Conservation (phyloP, 2,888 invertebrate genomes). For the Clitarchus hookeri region DNA sequence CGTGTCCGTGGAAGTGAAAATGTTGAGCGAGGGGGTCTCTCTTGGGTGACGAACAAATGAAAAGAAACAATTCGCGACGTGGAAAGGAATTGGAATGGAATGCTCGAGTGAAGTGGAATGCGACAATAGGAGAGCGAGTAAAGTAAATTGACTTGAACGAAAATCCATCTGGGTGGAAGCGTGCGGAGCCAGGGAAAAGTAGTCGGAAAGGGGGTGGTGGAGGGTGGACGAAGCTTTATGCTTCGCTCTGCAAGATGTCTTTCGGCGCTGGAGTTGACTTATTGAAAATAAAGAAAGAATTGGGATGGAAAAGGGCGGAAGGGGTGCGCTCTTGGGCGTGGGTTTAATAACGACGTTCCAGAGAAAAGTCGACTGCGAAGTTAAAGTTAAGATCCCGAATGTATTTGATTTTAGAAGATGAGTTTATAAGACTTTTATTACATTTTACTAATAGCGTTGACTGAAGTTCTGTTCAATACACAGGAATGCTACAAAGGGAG, state of each 20-base stretch:
- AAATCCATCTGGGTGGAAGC: constrained; percentile 8
- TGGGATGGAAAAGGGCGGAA: not conserved
- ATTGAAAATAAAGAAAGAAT: constrained; percentile 10
- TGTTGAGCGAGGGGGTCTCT: not conserved
- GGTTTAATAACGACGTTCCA: constrained; percentile 14
- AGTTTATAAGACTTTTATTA: constrained; percentile 3
- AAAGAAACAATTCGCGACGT: constrained; percentile 10
- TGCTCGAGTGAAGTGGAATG: constrained; percentile 14
- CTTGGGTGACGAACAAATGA: constrained; percentile 3
- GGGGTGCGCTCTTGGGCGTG: not conserved
- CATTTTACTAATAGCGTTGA: not conserved
- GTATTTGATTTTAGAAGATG: constrained; percentile 10
- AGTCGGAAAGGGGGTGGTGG: not conserved
- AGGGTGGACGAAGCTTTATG: not conserved
- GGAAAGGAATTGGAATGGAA: constrained; percentile 14
- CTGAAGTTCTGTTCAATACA: not conserved
- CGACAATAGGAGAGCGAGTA: constrained; percentile 8
- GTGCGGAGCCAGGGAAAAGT: not conserved
- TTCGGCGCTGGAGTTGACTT: not conserved
- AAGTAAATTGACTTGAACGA: constrained; percentile 6
- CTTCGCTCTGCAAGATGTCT: constrained; percentile 7
- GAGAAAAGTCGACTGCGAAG: not conserved
- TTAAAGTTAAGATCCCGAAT: not conserved
- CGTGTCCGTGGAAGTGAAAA: constrained; percentile 14
- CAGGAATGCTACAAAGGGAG: not conserved